Evolutionary conservation across 2,797 vertebrate genomes (phyloP).

Genomic region (Ambastaia sidthimunki): DNA sequence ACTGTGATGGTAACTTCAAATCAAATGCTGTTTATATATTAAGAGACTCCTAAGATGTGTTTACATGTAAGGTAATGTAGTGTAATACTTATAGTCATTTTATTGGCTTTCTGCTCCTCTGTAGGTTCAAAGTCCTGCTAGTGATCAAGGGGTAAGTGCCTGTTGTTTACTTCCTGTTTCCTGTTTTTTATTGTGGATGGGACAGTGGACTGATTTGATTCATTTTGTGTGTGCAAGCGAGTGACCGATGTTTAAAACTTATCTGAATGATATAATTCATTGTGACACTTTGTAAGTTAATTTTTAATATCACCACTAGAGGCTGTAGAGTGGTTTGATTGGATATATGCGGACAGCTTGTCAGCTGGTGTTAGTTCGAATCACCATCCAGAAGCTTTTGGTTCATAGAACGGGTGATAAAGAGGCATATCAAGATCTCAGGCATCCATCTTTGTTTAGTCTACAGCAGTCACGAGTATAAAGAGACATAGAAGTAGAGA

Average conservation of each 20-base stretch:
- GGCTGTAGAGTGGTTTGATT: constrained; percentile 19
- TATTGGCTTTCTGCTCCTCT: constrained; percentile 42
- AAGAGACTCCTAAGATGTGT: background rate
- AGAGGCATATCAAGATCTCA: constrained; percentile 4
- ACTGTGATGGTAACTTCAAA: too few species aligned
- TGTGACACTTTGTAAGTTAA: constrained; percentile 4
- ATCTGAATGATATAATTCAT: constrained; percentile 19
- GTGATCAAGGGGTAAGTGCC: constrained; percentile 59
- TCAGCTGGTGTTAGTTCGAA: constrained; percentile 1
- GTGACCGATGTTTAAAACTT: constrained; percentile 1
- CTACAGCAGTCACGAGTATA: background rate
- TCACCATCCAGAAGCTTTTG: constrained; percentile 4
- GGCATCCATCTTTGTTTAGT: constrained; percentile 4
- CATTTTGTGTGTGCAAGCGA: background rate
- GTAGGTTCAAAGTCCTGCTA: constrained; percentile 60
- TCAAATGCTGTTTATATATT: background rate
- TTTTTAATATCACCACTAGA: constrained; percentile 25
- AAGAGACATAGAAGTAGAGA: background rate
- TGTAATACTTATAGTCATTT: constrained; percentile 8
- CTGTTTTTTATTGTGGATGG: constrained; percentile 24
- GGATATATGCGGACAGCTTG: constrained; percentile 21
- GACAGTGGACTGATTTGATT: constrained; percentile 14
- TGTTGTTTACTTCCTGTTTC: constrained; percentile 31
- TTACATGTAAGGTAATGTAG: background rate
- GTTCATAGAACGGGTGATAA: background rate